A percentile compares a stretch with the other conserved stretches of the same genome.
phyloP scores from a whole-genome alignment of 2,113 vertebrate species.

The Macaca mulatta region DNA sequence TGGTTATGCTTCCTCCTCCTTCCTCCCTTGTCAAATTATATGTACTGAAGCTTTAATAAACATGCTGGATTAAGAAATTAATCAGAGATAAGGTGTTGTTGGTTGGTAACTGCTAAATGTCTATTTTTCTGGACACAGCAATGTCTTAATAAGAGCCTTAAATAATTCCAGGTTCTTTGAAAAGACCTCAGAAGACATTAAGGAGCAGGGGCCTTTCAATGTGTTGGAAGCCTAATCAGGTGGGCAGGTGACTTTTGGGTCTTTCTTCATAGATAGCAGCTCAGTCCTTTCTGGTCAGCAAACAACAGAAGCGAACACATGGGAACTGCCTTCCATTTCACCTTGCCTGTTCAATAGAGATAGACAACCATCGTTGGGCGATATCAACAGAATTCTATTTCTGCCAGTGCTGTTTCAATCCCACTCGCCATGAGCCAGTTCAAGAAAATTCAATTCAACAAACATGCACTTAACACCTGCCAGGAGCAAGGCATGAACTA shows the following conservation, averaged over 20 bases:
- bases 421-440: background rate
- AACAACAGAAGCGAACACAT: background rate
- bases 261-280: background rate
- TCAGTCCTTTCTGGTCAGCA: background rate
- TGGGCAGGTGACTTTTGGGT: background rate
- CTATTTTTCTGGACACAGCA: background rate
- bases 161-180: background rate
- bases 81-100: background rate
- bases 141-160: background rate
- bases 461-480: background rate
- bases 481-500: background rate
- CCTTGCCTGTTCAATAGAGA: background rate
- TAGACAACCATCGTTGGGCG: background rate
- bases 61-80: background rate
- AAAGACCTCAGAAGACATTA: background rate
- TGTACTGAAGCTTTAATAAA: background rate
- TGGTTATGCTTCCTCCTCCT: background rate
- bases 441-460: background rate
- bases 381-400: background rate
- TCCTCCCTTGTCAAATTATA: background rate
- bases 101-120: background rate
- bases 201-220: background rate
- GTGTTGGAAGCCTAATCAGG: background rate
- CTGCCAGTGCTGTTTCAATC: background rate
- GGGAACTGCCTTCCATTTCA: background rate